phyloP scores from a whole-genome alignment of 1,140 invertebrate species.

The Brachionus manjavacas region DNA sequence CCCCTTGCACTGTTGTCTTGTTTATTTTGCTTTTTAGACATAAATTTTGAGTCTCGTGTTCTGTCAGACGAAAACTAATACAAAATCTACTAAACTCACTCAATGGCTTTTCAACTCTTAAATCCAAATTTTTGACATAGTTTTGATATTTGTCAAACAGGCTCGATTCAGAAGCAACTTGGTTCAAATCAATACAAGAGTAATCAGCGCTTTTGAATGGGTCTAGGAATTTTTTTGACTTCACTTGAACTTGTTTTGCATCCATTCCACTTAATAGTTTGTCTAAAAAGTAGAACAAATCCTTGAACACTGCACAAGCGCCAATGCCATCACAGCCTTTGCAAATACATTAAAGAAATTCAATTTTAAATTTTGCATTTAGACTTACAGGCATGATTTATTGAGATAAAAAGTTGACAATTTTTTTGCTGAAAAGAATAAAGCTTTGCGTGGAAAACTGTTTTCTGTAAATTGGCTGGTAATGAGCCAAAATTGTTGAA shows the following conservation, averaged over 20 bases:
- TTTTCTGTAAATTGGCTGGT: neutral
- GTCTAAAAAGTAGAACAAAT: neutral
- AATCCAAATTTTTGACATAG: neutral
- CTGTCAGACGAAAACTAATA: neutral
- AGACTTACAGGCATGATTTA: constrained; percentile 3
- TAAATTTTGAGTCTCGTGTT: neutral
- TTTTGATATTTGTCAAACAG: neutral
- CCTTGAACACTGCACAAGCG: neutral
- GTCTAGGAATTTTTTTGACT: neutral
- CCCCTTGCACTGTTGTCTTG: neutral
- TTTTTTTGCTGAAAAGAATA: neutral
- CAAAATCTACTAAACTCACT: neutral
- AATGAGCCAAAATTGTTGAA: neutral
- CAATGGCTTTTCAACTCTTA: neutral
- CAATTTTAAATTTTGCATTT: neutral
- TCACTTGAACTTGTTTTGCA: neutral
- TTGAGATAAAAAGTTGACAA: neutral
- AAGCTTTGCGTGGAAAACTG: neutral
- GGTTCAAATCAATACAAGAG: neutral
- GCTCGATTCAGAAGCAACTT: neutral
- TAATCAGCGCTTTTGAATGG: neutral
- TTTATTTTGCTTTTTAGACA: neutral
- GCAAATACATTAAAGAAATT: neutral
- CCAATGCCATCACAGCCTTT: neutral
- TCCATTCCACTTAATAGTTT: neutral